Percentiles rank a stretch among this genome's conserved stretches.
Conservation (phyloP, 2,888 invertebrate genomes). For the Lasioglossum villosulum region DNA sequence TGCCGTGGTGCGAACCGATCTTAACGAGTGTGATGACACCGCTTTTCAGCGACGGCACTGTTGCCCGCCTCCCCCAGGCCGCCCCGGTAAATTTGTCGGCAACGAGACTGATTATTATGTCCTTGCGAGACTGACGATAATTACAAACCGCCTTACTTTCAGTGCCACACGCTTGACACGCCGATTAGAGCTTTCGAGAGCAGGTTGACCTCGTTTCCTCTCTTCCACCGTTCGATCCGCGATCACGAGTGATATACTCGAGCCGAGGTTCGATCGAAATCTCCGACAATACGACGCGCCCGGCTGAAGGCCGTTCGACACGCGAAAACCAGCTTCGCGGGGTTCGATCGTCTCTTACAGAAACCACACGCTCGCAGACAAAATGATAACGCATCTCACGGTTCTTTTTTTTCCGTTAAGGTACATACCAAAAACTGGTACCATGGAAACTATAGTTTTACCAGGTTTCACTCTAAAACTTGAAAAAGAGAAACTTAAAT, state of each 20-base stretch:
- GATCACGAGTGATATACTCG: slow-evolving; percentile 33
- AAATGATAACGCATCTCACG: too few relatives aligned
- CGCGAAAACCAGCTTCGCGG: background rate
- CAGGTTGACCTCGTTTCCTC: slow-evolving; percentile 65
- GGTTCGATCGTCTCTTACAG: background rate
- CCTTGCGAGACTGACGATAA: slow-evolving; percentile 69
- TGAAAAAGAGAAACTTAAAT: too few relatives aligned
- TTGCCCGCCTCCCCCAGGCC: slow-evolving; percentile 32
- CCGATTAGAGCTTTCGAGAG: slow-evolving; percentile 65
- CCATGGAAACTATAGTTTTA: too few relatives aligned
- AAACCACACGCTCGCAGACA: background rate
- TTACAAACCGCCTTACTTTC: slow-evolving; percentile 68
- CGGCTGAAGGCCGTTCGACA: background rate
- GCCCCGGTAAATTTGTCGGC: slow-evolving; percentile 58
- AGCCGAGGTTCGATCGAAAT: slow-evolving; percentile 25
- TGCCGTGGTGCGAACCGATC: slow-evolving; percentile 40
- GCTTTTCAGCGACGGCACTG: slow-evolving; percentile 50
- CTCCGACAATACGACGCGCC: background rate
- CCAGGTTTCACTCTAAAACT: too few relatives aligned
- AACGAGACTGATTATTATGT: slow-evolving; percentile 66
- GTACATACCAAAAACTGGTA: too few relatives aligned
- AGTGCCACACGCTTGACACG: slow-evolving; percentile 60
- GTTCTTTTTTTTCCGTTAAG: too few relatives aligned
- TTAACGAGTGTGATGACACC: slow-evolving; percentile 65
- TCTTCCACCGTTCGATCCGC: slow-evolving; percentile 53